These are phyloP conservation scores for Drosophila heteroneura DNA, from an alignment of 2,888 invertebrate genomes.

Conservation along the genomic window DNA sequence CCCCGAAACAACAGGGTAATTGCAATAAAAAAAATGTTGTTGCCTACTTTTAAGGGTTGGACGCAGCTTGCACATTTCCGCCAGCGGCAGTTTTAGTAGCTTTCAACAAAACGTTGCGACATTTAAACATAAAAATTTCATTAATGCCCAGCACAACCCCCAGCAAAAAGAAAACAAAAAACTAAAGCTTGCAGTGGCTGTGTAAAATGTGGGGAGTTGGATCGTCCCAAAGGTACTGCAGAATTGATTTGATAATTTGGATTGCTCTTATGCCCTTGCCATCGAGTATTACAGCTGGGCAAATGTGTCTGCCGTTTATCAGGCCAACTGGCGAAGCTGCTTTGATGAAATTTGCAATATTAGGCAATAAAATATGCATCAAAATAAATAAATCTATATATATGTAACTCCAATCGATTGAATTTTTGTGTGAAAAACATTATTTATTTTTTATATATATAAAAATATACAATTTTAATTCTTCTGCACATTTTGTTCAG, in stretches of 20 bases:
- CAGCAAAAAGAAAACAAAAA: slow-evolving; percentile 13
- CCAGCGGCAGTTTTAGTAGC: slow-evolving; percentile 53
- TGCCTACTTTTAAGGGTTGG: slow-evolving; percentile 76
- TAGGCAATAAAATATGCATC: neutral
- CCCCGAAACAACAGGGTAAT: slow-evolving; percentile 43
- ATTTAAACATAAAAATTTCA: slow-evolving; percentile 72
- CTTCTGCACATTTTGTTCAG: neutral
- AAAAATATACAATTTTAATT: neutral
- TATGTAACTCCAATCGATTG: neutral
- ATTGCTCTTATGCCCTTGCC: slow-evolving; percentile 34
- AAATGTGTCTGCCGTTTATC: neutral
- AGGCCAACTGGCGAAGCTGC: neutral
- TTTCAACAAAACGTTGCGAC: slow-evolving; percentile 60
- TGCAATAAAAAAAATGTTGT: slow-evolving; percentile 65
- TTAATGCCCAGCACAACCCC: slow-evolving; percentile 54
- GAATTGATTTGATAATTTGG: slow-evolving; percentile 70
- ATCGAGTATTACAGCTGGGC: neutral
- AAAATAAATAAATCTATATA: neutral
- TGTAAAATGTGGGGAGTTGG: neutral
- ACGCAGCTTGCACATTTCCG: slow-evolving; percentile 63
- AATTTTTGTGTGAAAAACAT: neutral
- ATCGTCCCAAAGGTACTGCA: slow-evolving; percentile 51
- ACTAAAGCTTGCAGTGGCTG: slow-evolving; percentile 24
- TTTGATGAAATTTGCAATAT: neutral
- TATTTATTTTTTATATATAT: neutral